Percentiles rank a stretch among this genome's conserved stretches.
phyloP scores from a whole-genome alignment of 2,888 invertebrate species.

The Zonitis immaculata region DNA sequence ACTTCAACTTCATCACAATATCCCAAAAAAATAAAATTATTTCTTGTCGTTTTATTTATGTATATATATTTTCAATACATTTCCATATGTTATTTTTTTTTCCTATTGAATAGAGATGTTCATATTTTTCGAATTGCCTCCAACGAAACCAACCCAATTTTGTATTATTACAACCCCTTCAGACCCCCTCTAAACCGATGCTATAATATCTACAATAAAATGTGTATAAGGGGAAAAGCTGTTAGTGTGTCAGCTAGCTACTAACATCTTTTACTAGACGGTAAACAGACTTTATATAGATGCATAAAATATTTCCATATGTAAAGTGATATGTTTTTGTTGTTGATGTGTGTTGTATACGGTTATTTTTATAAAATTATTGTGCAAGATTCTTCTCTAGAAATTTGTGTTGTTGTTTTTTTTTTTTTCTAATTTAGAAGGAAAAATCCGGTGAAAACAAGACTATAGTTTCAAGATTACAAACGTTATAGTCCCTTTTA shows the following conservation, averaged over 20 bases:
- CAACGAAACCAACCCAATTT: background rate
- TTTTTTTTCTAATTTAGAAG: too few relatives aligned
- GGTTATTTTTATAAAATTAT: constrained; percentile 22
- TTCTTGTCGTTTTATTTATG: background rate
- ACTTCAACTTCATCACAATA: too few relatives aligned
- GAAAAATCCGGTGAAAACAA: background rate
- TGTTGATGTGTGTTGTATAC: constrained; percentile 18
- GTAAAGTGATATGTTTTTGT: constrained; percentile 20
- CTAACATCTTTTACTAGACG: constrained; percentile 26
- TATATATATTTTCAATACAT: too few relatives aligned
- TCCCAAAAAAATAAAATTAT: background rate
- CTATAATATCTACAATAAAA: constrained; percentile 27
- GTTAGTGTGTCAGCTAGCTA: constrained; percentile 24
- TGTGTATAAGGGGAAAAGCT: constrained; percentile 29
- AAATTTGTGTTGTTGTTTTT: too few relatives aligned
- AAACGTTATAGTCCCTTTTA: background rate
- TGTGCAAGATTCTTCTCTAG: too few relatives aligned
- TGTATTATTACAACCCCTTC: background rate
- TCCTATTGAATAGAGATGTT: background rate
- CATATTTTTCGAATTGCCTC: background rate
- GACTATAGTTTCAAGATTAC: background rate
- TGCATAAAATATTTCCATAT: constrained; percentile 35
- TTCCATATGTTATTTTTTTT: background rate
- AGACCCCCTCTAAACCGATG: constrained; percentile 17
- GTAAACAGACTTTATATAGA: constrained; percentile 38